Base-by-base conservation (phyloP, 2,113 vertebrate genomes). In the Nothobranchius kuhntae region DNA sequence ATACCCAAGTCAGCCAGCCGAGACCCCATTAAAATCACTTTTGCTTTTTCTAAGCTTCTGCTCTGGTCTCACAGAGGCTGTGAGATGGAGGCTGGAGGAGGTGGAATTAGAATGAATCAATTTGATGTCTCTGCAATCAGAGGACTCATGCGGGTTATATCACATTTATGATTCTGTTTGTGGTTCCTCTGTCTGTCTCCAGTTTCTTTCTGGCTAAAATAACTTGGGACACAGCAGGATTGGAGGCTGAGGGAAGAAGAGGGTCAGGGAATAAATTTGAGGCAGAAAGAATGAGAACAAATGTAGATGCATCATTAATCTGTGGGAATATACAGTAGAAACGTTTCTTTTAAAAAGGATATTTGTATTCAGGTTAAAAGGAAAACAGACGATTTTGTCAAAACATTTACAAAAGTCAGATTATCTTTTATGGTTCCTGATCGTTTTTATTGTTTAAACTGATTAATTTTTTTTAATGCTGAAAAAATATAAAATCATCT, bases 151-250 rank as follows among this genome's bases (percentile, higher is more conserved):
- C 50, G 71, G 65, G 50, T 80, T 68, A 80, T 78, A 70, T 73
- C 21, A 11, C 64, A 75, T 84, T 83, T 71, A 71, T 74, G 57
- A 87, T 84, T 91, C 84, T 81, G 79, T 86, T 89, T 87, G 79
- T 78, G 87, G 75, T 80, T 79, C 61, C 62, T 84, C 55, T 48
- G 52, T 42, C 35, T 56, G 48, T 52, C 42, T 78, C 35, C 50
- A 52, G 57, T 68, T 68, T 75, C 47, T 50, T 54, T 70, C 53
- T 71, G 53, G 64, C 79, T 73, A 45, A 53, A 61, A 67, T 77
- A 78, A 86, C 78, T 87, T 83, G 85, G 85, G 81, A 83, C 77
- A 80, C n/a, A 65, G 57, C 71, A 75, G 55, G 53, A 62, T 38
- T 44, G 56, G 53, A 66, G 38, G 50, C 0, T 14, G 58, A 61